Conservation (phyloP, 2,797 vertebrate genomes). For the Hydrophis major region DNA sequence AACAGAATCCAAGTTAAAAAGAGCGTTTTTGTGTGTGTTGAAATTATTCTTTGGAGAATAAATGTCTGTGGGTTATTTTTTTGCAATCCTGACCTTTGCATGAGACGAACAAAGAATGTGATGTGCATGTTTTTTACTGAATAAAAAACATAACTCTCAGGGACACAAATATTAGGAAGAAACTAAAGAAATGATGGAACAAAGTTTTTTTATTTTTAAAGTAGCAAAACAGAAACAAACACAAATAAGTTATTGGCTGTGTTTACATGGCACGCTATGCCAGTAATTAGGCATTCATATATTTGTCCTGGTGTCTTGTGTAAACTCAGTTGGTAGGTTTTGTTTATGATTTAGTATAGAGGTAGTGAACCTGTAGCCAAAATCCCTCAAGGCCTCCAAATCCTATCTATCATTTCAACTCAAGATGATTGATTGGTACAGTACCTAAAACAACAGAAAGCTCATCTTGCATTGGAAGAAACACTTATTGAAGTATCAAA, state of each 20-base stretch:
- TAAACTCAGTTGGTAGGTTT: background rate
- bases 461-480: background rate
- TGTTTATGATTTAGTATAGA: background rate
- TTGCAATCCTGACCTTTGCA: slow-evolving; percentile 55
- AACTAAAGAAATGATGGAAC: slow-evolving; percentile 18
- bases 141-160: background rate
- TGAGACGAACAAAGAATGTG: slow-evolving; percentile 24
- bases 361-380: background rate
- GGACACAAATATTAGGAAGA: background rate
- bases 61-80: slow-evolving; percentile 50
- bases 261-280: slow-evolving; percentile 17
- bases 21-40: slow-evolving; percentile 37
- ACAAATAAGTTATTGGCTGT: background rate
- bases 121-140: background rate
- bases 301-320: background rate
- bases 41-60: slow-evolving; percentile 51
- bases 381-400: background rate
- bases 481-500: background rate
- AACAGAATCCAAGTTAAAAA: slow-evolving; percentile 54
- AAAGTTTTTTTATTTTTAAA: slow-evolving; percentile 34
- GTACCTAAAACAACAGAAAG: background rate
- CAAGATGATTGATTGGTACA: background rate
- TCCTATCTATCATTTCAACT: background rate
- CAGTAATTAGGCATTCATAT: background rate
- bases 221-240: background rate